Conservation (phyloP, 2,113 vertebrate genomes). For the Hippocampus guttulatus region DNA sequence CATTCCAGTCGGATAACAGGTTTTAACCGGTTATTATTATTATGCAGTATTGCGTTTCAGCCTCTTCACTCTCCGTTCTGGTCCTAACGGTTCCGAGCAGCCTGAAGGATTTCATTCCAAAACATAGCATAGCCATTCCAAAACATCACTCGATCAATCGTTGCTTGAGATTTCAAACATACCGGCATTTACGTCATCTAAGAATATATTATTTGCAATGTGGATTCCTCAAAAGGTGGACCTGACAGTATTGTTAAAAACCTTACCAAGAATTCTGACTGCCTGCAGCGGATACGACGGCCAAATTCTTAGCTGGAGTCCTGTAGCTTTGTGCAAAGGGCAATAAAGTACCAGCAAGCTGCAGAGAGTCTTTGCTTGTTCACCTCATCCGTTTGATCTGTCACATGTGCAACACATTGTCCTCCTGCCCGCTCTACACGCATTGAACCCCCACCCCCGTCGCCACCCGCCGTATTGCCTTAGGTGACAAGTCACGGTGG, state of each 20-base stretch:
- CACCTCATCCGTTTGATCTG: slow-evolving; percentile 39
- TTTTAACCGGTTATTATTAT: slow-evolving; percentile 58
- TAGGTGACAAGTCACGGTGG: slow-evolving; percentile 35
- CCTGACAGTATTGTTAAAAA: not conserved
- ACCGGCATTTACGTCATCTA: slow-evolving; percentile 11
- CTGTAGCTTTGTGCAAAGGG: not conserved
- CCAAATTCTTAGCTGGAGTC: slow-evolving; percentile 3
- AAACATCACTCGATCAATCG: not conserved
- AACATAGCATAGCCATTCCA: slow-evolving; percentile 20
- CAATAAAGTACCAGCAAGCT: not conserved
- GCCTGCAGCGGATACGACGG: not conserved
- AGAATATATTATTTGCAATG: not conserved
- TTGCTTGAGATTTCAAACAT: slow-evolving; percentile 11
- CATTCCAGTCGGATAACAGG: slow-evolving; percentile 62
- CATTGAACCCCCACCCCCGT: not conserved
- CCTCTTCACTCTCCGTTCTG: slow-evolving; percentile 38
- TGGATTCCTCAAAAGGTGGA: slow-evolving; percentile 1
- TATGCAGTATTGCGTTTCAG: slow-evolving; percentile 55
- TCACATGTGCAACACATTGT: slow-evolving; percentile 28
- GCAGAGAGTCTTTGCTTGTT: slow-evolving; percentile 3
- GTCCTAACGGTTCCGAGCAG: slow-evolving; percentile 38
- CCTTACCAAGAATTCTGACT: not conserved
- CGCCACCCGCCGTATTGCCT: slow-evolving; percentile 16
- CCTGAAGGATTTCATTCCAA: slow-evolving; percentile 26
- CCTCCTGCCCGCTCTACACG: slow-evolving; percentile 13